Conservation (phyloP, 2,113 vertebrate species). For the Scatophagus argus region DNA sequence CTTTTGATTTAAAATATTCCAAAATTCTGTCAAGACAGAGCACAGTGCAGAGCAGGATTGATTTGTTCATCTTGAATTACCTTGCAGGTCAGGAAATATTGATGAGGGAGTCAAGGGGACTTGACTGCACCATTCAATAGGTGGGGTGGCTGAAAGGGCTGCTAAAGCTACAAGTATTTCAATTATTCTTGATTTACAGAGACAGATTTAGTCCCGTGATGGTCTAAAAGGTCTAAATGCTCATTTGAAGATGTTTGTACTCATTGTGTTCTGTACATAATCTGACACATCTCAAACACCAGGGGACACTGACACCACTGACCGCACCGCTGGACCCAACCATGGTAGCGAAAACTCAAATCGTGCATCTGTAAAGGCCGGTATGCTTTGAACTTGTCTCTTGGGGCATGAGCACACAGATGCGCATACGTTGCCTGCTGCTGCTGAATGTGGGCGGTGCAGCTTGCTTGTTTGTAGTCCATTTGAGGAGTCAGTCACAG, state of each 20-base stretch:
- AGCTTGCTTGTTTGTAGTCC: no score
- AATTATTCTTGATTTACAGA: background rate
- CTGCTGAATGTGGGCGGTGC: no score
- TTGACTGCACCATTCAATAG: conserved; percentile 10
- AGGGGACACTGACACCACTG: no score
- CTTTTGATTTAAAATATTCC: conserved; percentile 14
- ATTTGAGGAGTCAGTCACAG: no score
- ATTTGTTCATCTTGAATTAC: conserved; percentile 15
- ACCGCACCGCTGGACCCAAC: no score
- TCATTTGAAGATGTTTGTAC: background rate
- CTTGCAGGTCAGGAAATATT: conserved; percentile 16
- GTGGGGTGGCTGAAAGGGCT: background rate
- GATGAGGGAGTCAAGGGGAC: conserved; percentile 16
- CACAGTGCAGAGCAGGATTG: conserved; percentile 5
- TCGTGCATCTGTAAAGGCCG: no score
- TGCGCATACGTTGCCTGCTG: no score
- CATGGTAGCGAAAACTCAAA: no score
- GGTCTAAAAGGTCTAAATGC: conserved; percentile 1
- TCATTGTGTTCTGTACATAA: background rate
- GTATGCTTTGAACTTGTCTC: no score
- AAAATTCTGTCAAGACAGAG: background rate
- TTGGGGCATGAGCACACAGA: no score
- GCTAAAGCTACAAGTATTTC: background rate
- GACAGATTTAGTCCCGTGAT: background rate
- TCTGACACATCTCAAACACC: background rate